Evolutionary conservation across 2,113 vertebrate species (phyloP), one percentile per base, ranked within the genome.

Genomic region (Dipodomys ordii): DNA sequence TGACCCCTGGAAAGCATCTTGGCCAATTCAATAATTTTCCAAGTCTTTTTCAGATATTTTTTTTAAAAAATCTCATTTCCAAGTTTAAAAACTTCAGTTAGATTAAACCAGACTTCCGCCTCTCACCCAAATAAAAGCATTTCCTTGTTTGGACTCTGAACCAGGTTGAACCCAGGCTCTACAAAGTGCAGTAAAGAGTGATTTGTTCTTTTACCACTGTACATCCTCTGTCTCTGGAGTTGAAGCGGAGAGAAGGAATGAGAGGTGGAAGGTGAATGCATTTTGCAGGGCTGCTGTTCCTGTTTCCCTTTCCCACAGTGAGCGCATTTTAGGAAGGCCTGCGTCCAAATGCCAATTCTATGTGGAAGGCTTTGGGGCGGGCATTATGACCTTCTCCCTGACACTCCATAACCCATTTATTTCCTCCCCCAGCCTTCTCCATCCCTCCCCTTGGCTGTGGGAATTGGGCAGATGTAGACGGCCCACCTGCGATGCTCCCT

Each of bases 101-200:
- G 80, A 90, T 93, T 27, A 93, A 95, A 23, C 68, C 60, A 65
- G 71, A 90, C 2, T 91, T 39, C 23, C 60, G 23, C 35, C 11
- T 92, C 53, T 94, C 15, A 73, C 49, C 28, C 22, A 64, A 86
- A 83, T 71, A 71, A 39, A 77, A 65, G 7, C 25, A 23, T n/a
- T 27, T 49, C 69, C 64, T 20, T 80, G 12, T 57, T 57, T 57
- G 12, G 15, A 77, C 28, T 1, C 27, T 88, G 90, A 32, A 5
- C 13, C 8, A 69, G 81, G 2, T 49, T 32, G 35, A 62, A 68
- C 18, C 25, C 15, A 53, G 60, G 7, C 7, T 90, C 53, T 88
- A 25, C 28, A 67, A 91, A 53, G 39, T 23, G 30, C 2, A 32
- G 35, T 49, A 32, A 49, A 19, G 62, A 65, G 57, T 19, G 10